Conservation (phyloP, 2,113 vertebrate genomes). For the Danionella cerebrum region DNA sequence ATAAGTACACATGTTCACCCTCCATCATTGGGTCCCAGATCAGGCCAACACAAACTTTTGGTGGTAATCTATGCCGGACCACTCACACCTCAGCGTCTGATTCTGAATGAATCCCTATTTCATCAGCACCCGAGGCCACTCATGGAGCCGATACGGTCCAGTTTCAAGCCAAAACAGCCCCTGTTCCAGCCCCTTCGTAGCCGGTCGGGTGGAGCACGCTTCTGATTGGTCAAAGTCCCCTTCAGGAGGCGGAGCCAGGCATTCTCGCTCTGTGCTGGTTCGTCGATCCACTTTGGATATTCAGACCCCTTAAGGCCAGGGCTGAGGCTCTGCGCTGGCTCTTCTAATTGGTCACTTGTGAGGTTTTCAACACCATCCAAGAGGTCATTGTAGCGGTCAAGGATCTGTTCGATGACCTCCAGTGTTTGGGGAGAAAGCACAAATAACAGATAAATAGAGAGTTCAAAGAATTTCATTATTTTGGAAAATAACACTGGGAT, state of each 20-base stretch:
- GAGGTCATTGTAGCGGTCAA: conserved; percentile 69
- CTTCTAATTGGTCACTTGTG: conserved; percentile 55
- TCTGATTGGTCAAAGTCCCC: conserved; percentile 64
- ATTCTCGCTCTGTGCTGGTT: conserved; percentile 53
- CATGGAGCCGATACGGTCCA: conserved; percentile 80
- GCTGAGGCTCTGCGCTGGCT: conserved; percentile 49
- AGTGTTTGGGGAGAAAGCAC: no score
- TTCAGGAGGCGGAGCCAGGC: conserved; percentile 66
- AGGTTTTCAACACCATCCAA: conserved; percentile 68
- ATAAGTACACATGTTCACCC: conserved; percentile 8
- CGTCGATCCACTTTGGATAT: conserved; percentile 60
- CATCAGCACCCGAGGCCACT: conserved; percentile 79
- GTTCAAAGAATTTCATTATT: no score
- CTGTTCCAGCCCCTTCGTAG: conserved; percentile 66
- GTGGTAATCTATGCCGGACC: conserved; percentile 14
- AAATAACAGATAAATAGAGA: no score
- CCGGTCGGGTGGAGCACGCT: conserved; percentile 61
- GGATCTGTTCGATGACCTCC: conserved; percentile 66
- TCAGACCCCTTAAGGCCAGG: conserved; percentile 53
- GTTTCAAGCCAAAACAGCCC: conserved; percentile 80
- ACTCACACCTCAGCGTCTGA: background rate
- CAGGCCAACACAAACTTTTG: background rate
- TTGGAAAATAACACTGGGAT: no score
- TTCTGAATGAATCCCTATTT: conserved; percentile 8
- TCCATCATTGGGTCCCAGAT: background rate